These are phyloP conservation scores for Macaria notata DNA, from an alignment of 2,888 invertebrate species.

Conservation along the genomic window DNA sequence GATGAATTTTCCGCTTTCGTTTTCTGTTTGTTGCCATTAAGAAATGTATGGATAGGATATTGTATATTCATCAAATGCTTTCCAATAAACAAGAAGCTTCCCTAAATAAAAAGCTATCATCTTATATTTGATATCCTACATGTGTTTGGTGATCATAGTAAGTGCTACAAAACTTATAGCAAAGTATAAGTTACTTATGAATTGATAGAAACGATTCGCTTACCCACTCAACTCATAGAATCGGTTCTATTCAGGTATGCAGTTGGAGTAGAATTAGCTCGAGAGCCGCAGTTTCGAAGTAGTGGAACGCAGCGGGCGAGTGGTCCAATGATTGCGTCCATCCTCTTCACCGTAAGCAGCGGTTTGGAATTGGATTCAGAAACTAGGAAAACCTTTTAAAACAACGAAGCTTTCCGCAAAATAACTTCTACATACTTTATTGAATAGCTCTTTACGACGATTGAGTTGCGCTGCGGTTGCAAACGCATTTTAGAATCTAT, in stretches of 20 bases:
- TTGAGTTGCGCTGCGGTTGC: not conserved
- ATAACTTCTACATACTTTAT: not conserved
- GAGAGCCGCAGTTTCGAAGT: constrained; percentile 10
- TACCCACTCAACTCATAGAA: too few relatives aligned
- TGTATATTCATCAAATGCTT: too few relatives aligned
- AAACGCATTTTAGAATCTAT: not conserved
- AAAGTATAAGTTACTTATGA: too few relatives aligned
- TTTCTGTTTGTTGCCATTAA: too few relatives aligned
- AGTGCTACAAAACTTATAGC: too few relatives aligned
- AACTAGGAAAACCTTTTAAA: constrained; percentile 2
- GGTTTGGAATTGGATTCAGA: constrained; percentile 14
- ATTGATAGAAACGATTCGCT: too few relatives aligned
- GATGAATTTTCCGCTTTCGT: too few relatives aligned
- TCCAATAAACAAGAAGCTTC: too few relatives aligned
- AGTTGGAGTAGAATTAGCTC: not conserved
- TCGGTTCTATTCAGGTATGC: not conserved
- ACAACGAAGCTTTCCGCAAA: constrained; percentile 2
- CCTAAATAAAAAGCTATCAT: too few relatives aligned
- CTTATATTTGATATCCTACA: too few relatives aligned
- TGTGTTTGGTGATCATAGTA: too few relatives aligned
- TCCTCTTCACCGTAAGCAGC: constrained; percentile 17
- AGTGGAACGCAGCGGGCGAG: constrained; percentile 53
- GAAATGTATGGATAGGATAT: too few relatives aligned
- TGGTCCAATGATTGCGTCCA: constrained; percentile 56
- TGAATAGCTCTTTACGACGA: not conserved